Evolutionary conservation across 2,113 vertebrate genomes (phyloP).

Genomic region (Eptatretus burgeri): DNA sequence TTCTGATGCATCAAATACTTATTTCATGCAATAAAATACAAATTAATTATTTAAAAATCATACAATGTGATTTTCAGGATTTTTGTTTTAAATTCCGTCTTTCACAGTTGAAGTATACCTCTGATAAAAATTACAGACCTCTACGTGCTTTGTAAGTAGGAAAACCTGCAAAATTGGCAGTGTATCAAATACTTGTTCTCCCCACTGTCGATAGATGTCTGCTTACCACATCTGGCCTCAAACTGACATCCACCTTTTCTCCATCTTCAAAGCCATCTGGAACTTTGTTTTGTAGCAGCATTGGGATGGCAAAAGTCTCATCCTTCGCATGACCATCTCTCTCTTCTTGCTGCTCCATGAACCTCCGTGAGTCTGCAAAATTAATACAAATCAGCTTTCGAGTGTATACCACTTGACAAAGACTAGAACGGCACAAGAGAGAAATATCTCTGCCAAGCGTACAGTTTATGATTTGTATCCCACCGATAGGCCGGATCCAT

Average conservation of each 20-base stretch:
- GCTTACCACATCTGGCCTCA: conserved; percentile 31
- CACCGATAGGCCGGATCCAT: not conserved
- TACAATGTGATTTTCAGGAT: too few species aligned
- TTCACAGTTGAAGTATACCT: too few species aligned
- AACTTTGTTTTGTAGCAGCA: conserved; percentile 38
- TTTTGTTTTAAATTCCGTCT: too few species aligned
- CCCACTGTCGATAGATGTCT: too few species aligned
- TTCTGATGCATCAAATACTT: too few species aligned
- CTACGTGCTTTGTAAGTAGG: too few species aligned
- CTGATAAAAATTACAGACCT: too few species aligned
- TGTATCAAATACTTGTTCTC: too few species aligned
- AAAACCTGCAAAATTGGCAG: too few species aligned
- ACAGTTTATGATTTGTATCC: not conserved
- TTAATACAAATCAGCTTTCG: not conserved
- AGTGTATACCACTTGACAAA: not conserved
- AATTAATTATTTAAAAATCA: too few species aligned
- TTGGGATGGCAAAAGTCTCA: conserved; percentile 25
- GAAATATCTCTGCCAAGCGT: too few species aligned
- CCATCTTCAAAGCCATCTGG: conserved; percentile 29
- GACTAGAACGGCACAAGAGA: not conserved
- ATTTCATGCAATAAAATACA: too few species aligned
- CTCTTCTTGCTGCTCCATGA: conserved; percentile 30
- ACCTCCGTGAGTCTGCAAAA: conserved; percentile 31
- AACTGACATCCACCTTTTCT: conserved; percentile 25
- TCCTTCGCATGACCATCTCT: conserved; percentile 14